Percentiles rank a stretch among this genome's conserved stretches.
phyloP scores from a whole-genome alignment of 2,113 vertebrate genomes.

The Todiramphus saurophagus region DNA sequence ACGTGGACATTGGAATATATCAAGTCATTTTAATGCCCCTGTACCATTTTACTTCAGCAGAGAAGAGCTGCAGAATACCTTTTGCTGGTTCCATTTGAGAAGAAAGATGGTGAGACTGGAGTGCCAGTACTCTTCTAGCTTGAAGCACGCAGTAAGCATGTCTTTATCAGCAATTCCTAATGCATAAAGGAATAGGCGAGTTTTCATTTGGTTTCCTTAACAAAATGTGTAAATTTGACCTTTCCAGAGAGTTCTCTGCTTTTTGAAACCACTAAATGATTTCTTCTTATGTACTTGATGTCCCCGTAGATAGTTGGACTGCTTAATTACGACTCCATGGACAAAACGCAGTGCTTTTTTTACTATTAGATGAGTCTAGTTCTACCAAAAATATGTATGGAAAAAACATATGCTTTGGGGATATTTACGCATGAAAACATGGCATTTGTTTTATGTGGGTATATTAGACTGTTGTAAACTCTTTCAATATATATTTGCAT shows the following conservation, averaged over 20 bases:
- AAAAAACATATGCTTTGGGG: neutral
- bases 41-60: neutral
- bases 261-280: neutral
- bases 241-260: neutral
- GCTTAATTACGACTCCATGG: neutral
- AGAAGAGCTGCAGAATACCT: neutral
- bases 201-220: neutral
- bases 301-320: neutral
- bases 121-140: neutral
- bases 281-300: neutral
- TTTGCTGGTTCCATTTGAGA: neutral
- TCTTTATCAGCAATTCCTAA: neutral
- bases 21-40: neutral
- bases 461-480: neutral
- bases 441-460: neutral
- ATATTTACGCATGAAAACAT: neutral
- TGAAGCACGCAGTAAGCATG: neutral
- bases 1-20: neutral
- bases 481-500: neutral
- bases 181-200: neutral
- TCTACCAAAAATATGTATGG: neutral
- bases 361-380: neutral
- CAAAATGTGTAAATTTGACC: neutral
- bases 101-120: neutral
- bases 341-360: neutral